These are phyloP conservation scores for Neofelis nebulosa DNA, from an alignment of 2,113 vertebrate species.

Conservation along the genomic window DNA sequence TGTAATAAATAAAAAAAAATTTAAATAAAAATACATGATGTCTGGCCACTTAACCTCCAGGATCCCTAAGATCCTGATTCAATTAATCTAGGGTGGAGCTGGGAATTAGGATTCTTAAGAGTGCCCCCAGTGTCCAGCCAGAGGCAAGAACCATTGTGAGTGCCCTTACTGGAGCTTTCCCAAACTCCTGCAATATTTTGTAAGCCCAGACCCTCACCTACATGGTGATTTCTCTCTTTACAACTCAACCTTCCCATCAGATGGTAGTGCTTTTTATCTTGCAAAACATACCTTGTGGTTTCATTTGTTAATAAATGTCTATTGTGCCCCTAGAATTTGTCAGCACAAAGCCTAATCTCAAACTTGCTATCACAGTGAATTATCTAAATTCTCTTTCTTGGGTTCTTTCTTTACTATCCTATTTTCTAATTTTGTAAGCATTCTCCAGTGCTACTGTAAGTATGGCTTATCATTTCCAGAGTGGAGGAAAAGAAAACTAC, in stretches of 20 bases:
- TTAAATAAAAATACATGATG: not conserved
- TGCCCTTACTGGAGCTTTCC: not conserved
- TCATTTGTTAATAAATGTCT: not conserved
- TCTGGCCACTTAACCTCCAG: not conserved
- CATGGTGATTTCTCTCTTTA: not conserved
- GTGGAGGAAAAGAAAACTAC: not conserved
- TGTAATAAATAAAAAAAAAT: too few relatives aligned
- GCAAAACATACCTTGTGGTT: not conserved
- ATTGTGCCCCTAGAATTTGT: not conserved
- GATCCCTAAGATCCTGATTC: not conserved
- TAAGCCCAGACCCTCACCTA: rapidly evolving
- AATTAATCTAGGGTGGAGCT: not conserved
- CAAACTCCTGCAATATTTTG: not conserved
- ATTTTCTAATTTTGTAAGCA: not conserved
- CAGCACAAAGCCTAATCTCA: not conserved
- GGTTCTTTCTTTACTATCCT: not conserved
- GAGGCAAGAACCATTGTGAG: not conserved
- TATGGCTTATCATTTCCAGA: not conserved
- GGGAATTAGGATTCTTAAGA: not conserved
- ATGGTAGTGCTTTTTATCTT: not conserved
- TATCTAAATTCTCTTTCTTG: not conserved
- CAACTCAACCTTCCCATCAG: not conserved
- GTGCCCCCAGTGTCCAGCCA: not conserved
- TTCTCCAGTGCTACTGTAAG: not conserved
- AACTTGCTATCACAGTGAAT: not conserved